Evolutionary conservation across 53 echinoderm and acorn worm species (phyloP), one percentile per base, ranked within the genome.

Genomic region (Arbacia lixula): DNA sequence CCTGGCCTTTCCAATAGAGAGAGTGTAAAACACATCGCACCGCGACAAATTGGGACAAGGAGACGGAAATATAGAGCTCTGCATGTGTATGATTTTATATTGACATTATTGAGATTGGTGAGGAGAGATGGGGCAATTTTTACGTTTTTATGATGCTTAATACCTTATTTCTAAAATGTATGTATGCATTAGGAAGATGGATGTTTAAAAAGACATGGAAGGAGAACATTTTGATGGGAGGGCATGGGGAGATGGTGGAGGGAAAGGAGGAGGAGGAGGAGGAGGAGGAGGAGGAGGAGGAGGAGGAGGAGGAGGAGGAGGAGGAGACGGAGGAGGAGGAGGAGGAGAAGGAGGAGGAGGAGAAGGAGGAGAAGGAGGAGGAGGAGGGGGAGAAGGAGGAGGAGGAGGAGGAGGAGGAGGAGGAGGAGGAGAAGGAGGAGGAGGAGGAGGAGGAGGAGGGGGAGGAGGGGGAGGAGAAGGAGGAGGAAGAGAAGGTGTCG

Each of bases 351-450:
- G 32, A 20, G 14, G 64, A 64, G 34, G 19, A 31, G 28, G 22
- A 35, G 57, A 57, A 35, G 17, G 64, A 0, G 64, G 16, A 63
- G 14, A 33, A 8, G 8, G 14, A 8, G 14, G 14, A 46, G 9
- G 49, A 46, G 8, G 58, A 58, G 27, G 29, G 28, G 29, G 2
- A 25, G 33, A 34, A 33, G 35, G 33, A 68, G 10, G 25, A 3
- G 36, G n/a, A 68, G 19, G 42, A 40, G 20, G 42, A 42, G 1
- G 40, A 68, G 10, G 17, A 41, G 22, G 58, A 57, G 22, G 58
- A 57, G 58, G 22, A 57, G 68, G 36, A 17, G 68, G 36, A 19
- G 68, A 40, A n/a, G 20, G 40, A 68, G 26, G 41, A 71, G 50
- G 41, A 21, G 17, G 41, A 49, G 71, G 25, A 46, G 49, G 1